A percentile compares a stretch with the other conserved stretches of the same genome.
These are phyloP conservation scores for Rhopalosiphum padi DNA, from an alignment of 1,140 invertebrate genomes.

Conservation along the genomic window DNA sequence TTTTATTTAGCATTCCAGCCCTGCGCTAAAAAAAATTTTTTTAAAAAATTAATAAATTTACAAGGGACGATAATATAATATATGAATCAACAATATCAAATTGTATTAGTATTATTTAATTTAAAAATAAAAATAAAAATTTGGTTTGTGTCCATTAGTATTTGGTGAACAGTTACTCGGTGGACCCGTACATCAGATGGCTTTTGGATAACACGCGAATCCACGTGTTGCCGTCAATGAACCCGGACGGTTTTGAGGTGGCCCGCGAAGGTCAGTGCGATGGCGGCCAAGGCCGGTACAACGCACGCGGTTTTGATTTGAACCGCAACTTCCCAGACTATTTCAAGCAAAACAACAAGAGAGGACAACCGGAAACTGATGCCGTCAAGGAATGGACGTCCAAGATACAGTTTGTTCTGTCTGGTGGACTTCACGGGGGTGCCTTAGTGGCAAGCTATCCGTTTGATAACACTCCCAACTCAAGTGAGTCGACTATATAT, in stretches of 20 bases:
- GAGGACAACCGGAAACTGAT: constrained; percentile 89
- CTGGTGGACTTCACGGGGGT: constrained; percentile 89
- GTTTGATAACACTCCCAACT: constrained; percentile 89
- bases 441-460: constrained; percentile 92
- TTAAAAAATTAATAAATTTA: too few species aligned
- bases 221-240: constrained; percentile 92
- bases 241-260: constrained; percentile 88
- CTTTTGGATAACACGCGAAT: constrained; percentile 88
- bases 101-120: background rate
- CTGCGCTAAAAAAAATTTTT: background rate
- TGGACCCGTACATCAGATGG: constrained; percentile 82
- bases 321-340: constrained; percentile 94
- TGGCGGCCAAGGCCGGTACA: constrained; percentile 84
- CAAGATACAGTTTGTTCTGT: constrained; percentile 90
- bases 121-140: background rate
- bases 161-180: constrained; percentile 80
- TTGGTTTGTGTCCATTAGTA: constrained; percentile 67
- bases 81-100: too few species aligned
- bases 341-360: constrained; percentile 85
- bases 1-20: background rate
- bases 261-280: constrained; percentile 87
- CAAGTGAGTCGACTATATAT: constrained; percentile 73
- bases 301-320: constrained; percentile 85
- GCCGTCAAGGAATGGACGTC: constrained; percentile 94
- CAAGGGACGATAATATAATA: too few species aligned